Percentiles rank a stretch among this genome's conserved stretches.
These are phyloP conservation scores for Melipona quadrifasciata DNA, from an alignment of 1,140 invertebrate species.

Conservation along the genomic window DNA sequence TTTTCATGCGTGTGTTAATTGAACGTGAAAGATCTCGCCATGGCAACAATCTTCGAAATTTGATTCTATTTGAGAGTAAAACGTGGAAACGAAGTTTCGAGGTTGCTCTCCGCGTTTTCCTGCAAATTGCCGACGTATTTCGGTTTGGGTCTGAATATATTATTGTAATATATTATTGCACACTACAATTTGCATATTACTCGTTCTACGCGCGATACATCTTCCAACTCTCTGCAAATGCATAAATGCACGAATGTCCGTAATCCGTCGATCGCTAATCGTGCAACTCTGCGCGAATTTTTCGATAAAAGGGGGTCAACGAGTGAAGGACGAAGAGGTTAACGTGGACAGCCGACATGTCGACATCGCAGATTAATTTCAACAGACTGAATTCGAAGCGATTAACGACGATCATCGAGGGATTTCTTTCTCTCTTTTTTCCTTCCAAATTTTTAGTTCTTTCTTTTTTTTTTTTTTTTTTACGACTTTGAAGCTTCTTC, in stretches of 20 bases:
- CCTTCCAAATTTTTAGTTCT: not conserved
- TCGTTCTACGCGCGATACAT: too few relatives aligned
- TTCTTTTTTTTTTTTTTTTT: not conserved
- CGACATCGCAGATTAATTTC: conserved; percentile 51
- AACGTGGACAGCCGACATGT: conserved; percentile 39
- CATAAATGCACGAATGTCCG: not conserved
- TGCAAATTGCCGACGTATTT: too few relatives aligned
- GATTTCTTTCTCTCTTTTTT: not conserved
- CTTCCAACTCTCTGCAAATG: not conserved
- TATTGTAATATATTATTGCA: too few relatives aligned
- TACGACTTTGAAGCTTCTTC: not conserved
- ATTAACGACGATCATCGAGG: not conserved
- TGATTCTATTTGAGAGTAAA: too few relatives aligned
- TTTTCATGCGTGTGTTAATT: too few relatives aligned
- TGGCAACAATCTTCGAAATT: too few relatives aligned
- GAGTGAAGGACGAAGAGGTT: conserved; percentile 61
- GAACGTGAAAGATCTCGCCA: too few relatives aligned
- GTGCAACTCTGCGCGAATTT: conserved; percentile 31
- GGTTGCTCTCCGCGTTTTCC: too few relatives aligned
- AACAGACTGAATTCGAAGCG: conserved; percentile 9
- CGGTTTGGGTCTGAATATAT: too few relatives aligned
- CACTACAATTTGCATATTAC: too few relatives aligned
- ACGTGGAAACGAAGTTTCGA: too few relatives aligned
- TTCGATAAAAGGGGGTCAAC: conserved; percentile 48
- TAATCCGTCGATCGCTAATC: not conserved